phyloP scores from a whole-genome alignment of 2,797 vertebrate species.

The Enteromius paludinosus region DNA sequence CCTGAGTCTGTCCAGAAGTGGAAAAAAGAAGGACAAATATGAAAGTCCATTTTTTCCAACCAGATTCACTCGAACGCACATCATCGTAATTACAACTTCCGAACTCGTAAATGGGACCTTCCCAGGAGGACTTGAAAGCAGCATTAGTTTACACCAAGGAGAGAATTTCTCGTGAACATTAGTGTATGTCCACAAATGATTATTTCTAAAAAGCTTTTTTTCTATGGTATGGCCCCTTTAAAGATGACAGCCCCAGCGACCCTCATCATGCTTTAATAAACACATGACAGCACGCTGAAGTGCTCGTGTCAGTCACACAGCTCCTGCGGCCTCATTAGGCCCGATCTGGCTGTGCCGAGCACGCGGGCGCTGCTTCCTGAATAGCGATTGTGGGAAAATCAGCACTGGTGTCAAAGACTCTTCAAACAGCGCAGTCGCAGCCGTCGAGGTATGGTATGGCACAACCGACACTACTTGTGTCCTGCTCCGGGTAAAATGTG shows the following conservation, averaged over 20 bases:
- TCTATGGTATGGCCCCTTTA: background rate
- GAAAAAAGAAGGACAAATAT: background rate
- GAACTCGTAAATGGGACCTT: constrained; percentile 19
- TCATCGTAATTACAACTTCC: constrained; percentile 14
- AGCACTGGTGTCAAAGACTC: constrained; percentile 24
- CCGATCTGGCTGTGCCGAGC: background rate
- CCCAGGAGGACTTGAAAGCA: constrained; percentile 19
- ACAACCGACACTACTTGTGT: background rate
- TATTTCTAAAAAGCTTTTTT: background rate
- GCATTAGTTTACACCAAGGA: background rate
- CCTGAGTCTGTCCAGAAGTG: background rate
- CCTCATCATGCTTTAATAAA: constrained; percentile 38
- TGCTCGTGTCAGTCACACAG: constrained; percentile 23
- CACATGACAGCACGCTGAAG: background rate
- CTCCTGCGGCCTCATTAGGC: constrained; percentile 33
- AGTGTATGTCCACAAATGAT: background rate
- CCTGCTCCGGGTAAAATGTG: constrained; percentile 22
- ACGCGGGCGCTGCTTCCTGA: background rate
- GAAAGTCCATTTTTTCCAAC: constrained; percentile 36
- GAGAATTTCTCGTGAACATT: background rate
- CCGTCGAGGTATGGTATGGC: constrained; percentile 11
- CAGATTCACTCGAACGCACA: constrained; percentile 33
- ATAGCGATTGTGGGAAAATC: constrained; percentile 6
- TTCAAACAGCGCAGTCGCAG: background rate
- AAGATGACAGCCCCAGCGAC: background rate